A percentile compares a stretch with the other conserved stretches of the same genome.
phyloP scores from a whole-genome alignment of 2,888 invertebrate genomes.

The Phorcus lineatus region DNA sequence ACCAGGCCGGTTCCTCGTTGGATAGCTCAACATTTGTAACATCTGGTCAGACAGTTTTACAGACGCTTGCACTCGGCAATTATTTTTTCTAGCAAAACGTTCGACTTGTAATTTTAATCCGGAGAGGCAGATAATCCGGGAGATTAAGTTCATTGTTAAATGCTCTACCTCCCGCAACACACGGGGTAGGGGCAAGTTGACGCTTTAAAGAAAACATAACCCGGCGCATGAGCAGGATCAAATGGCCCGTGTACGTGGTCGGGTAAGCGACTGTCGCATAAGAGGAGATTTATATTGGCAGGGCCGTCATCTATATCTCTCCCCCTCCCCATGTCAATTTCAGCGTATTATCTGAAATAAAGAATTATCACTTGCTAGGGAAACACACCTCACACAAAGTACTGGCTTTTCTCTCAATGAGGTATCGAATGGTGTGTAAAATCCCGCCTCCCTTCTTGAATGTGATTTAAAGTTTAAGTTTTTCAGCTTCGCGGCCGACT shows the following conservation, averaged over 20 bases:
- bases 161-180: background rate
- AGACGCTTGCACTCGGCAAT: too few relatives aligned
- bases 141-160: constrained; percentile 12
- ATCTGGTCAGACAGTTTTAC: too few relatives aligned
- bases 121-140: background rate
- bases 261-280: background rate
- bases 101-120: background rate
- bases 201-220: background rate
- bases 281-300: background rate
- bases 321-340: constrained; percentile 20
- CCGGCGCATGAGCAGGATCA: background rate
- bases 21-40: too few relatives aligned
- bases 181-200: background rate
- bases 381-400: background rate
- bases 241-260: background rate
- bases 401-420: background rate
- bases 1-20: too few relatives aligned
- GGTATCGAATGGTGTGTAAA: background rate
- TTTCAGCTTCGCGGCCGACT: background rate
- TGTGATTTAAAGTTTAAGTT: background rate
- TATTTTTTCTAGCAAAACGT: background rate
- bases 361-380: background rate
- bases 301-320: background rate
- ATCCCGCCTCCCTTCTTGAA: background rate
- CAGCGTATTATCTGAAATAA: constrained; percentile 11